Percentiles rank a stretch among this genome's conserved stretches.
Conservation (phyloP, 2,888 invertebrate genomes). For the Anthophora plumipes region DNA sequence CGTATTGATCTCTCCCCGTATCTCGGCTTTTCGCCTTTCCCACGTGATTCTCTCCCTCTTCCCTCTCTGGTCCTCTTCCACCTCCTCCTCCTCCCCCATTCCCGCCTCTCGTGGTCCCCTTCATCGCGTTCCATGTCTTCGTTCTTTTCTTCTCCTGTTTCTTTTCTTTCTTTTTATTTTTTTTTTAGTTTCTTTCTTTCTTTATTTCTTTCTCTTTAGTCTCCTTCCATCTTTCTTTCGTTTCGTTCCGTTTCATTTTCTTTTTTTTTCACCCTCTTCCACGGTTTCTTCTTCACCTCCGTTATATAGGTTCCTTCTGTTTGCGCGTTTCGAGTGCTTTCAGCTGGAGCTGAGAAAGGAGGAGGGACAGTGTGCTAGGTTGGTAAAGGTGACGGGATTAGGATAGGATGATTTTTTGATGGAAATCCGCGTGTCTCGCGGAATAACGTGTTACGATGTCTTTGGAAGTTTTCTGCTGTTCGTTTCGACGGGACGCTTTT, state of each 20-base stretch:
- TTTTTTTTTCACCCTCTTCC: background rate
- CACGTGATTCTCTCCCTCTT: slow-evolving; percentile 69
- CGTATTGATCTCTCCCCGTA: slow-evolving; percentile 85
- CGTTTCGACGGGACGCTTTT: too few relatives aligned
- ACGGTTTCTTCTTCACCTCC: slow-evolving; percentile 41
- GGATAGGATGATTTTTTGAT: slow-evolving; percentile 44
- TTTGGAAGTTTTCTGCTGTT: too few relatives aligned
- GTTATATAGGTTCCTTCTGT: slow-evolving; percentile 53
- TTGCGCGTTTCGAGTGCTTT: slow-evolving; percentile 50
- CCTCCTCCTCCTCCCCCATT: background rate
- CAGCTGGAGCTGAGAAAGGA: background rate
- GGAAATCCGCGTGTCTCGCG: slow-evolving; percentile 8
- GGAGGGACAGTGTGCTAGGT: slow-evolving; percentile 11
- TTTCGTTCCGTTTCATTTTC: background rate
- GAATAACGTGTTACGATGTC: background rate
- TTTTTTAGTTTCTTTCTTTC: too few relatives aligned
- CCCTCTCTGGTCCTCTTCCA: slow-evolving; percentile 10
- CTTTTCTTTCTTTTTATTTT: slow-evolving; percentile 14
- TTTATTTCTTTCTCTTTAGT: background rate
- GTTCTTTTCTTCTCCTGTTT: background rate
- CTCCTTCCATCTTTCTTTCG: slow-evolving; percentile 28
- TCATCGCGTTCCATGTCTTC: slow-evolving; percentile 34
- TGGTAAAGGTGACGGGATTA: slow-evolving; percentile 43
- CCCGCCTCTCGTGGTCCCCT: slow-evolving; percentile 6
- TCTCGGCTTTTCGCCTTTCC: slow-evolving; percentile 79